A percentile compares a stretch with the other conserved stretches of the same genome.
Evolutionary conservation across 2,113 vertebrate genomes (phyloP).

Genomic region (Turdus rufiventris): DNA sequence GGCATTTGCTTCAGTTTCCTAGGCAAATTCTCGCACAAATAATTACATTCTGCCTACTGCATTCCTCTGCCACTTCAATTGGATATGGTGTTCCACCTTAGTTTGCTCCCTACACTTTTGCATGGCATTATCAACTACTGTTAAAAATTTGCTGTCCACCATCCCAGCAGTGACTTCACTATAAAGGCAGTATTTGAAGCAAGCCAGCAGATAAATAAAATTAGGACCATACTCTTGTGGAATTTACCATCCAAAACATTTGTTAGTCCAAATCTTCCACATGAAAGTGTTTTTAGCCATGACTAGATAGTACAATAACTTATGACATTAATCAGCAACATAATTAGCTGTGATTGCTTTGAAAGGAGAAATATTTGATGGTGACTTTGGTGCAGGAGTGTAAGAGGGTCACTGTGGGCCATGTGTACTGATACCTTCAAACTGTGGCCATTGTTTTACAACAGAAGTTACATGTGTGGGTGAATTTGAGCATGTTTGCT

Average conservation of each 20-base stretch:
- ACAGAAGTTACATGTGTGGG: background rate
- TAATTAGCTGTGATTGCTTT: background rate
- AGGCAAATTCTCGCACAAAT: background rate
- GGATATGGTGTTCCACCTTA: slow-evolving; percentile 21
- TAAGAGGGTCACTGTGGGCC: background rate
- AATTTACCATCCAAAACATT: background rate
- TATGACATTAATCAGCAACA: background rate
- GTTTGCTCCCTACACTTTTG: background rate
- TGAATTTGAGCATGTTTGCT: background rate
- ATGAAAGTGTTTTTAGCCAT: background rate
- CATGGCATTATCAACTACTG: background rate
- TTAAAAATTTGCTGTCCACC: background rate
- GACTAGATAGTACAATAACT: background rate
- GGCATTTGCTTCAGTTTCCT: slow-evolving; percentile 5
- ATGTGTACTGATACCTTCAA: background rate
- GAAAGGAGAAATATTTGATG: background rate
- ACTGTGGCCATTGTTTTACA: background rate
- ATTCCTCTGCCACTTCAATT: slow-evolving; percentile 57
- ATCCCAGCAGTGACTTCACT: background rate
- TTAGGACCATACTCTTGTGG: background rate
- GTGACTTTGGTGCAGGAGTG: background rate
- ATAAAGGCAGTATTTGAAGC: background rate
- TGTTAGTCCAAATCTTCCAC: background rate
- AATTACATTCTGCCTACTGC: slow-evolving; percentile 14
- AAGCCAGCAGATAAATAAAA: background rate